These are phyloP conservation scores for Temnothorax curvispinosus DNA, from an alignment of 1,140 invertebrate genomes.

Conservation along the genomic window DNA sequence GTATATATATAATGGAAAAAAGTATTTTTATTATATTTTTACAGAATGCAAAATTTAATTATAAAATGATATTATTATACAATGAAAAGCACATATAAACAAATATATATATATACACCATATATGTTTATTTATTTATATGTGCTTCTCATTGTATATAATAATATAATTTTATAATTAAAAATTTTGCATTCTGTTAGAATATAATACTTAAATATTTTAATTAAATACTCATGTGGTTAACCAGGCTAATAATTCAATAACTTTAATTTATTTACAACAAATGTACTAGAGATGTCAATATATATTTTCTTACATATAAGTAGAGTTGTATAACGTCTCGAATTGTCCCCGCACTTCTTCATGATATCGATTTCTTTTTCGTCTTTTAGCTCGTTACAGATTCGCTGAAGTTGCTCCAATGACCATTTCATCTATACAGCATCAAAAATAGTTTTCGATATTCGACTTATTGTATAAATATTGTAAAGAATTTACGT, in stretches of 20 bases:
- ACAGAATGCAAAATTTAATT: too few species aligned
- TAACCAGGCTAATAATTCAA: not conserved
- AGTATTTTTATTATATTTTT: not conserved
- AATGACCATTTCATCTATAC: not conserved
- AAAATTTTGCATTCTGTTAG: not conserved
- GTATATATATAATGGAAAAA: not conserved
- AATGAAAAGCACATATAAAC: too few species aligned
- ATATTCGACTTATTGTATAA: not conserved
- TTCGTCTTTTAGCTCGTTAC: not conserved
- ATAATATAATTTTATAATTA: not conserved
- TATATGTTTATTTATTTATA: not conserved
- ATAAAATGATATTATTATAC: too few species aligned
- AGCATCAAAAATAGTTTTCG: not conserved
- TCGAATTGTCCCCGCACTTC: not conserved
- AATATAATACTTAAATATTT: not conserved
- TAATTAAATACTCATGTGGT: not conserved
- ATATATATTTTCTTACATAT: not conserved
- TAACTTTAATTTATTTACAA: not conserved
- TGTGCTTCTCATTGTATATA: not conserved
- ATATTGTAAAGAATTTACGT: not conserved
- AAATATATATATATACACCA: too few species aligned
- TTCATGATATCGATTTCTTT: constrained; percentile 1
- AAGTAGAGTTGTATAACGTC: not conserved
- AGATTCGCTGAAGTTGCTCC: not conserved
- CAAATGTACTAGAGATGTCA: not conserved